Evolutionary conservation across 2,797 vertebrate species (phyloP), one percentile per base, ranked within the genome.

Genomic region (Periparus ater): DNA sequence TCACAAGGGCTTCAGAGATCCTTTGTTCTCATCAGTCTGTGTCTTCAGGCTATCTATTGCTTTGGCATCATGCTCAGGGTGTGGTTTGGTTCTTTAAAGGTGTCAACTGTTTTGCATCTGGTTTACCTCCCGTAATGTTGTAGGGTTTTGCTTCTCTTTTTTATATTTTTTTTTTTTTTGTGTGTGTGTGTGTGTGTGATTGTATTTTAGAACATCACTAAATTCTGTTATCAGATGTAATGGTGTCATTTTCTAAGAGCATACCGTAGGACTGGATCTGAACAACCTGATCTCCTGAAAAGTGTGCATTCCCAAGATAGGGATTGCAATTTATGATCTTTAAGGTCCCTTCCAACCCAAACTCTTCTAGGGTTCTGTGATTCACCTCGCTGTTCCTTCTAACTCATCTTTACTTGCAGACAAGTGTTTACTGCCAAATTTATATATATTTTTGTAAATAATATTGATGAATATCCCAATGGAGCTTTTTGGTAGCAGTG

Each of bases 191-290:
- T 60, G 14, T 60, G 4, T 48, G 10, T 67, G 38, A 32, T 11
- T 55, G 8, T 36, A 21, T 60, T 48, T 60, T 45, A 60, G 16
- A 68, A 47, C 3, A 4, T 54, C 5, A 36, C 13, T 88, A 20
- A 26, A 63, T 61, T 65, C 17, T 0, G 0, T 50, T n/a, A 32
- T 10, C 1, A 3, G 7, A 30, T 60, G 32, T 38, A 38, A 38
- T 38, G 38, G 38, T 38, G 11, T 21, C 2, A 2, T 55, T 30
- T 70, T 51, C 11, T 62, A 57, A 78, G 50, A 75, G 18, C 7
- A 13, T 47, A 30, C 9, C 7, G 4, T 12, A 50, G 50, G 50
- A 71, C 8, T 26, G 55, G 30, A 27, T 50, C 23, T 70, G 44
- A 76, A 21, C 25, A 58, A 40, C 12, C n/a, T 77, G 58, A 34